Evolutionary conservation across 2,113 vertebrate genomes (phyloP).

Genomic region (Columba janthina): DNA sequence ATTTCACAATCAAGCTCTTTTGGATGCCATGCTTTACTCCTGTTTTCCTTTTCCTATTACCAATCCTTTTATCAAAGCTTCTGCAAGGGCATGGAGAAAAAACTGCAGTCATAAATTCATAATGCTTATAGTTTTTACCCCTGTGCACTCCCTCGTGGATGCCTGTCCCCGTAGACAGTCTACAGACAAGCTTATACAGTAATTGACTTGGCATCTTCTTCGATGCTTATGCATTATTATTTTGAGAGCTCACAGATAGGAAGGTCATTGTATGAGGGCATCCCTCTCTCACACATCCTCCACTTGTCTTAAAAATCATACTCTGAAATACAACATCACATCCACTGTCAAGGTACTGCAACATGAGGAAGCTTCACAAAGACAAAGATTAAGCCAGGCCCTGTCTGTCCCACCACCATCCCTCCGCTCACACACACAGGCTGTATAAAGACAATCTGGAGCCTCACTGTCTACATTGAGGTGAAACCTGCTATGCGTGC

Average conservation of each 20-base stretch:
- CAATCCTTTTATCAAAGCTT: background rate
- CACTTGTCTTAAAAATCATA: background rate
- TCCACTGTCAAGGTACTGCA: background rate
- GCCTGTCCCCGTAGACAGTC: background rate
- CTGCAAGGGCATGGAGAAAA: background rate
- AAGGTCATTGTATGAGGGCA: background rate
- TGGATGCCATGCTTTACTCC: background rate
- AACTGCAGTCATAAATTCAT: background rate
- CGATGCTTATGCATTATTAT: background rate
- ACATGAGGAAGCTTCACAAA: background rate
- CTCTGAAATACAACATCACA: background rate
- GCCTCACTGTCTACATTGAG: background rate
- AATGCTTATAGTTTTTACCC: background rate
- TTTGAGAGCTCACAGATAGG: background rate
- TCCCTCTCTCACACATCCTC: background rate
- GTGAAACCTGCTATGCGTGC: background rate
- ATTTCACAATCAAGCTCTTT: background rate
- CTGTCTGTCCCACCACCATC: background rate
- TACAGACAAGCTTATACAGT: background rate
- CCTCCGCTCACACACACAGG: background rate
- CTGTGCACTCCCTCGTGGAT: rapidly evolving
- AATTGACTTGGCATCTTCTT: background rate
- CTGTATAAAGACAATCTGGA: background rate
- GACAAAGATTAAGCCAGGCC: background rate
- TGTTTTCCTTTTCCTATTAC: background rate